A percentile compares a stretch with the other conserved stretches of the same genome.
These are phyloP conservation scores for Mus caroli DNA, from an alignment of 2,797 vertebrate genomes.

Conservation along the genomic window DNA sequence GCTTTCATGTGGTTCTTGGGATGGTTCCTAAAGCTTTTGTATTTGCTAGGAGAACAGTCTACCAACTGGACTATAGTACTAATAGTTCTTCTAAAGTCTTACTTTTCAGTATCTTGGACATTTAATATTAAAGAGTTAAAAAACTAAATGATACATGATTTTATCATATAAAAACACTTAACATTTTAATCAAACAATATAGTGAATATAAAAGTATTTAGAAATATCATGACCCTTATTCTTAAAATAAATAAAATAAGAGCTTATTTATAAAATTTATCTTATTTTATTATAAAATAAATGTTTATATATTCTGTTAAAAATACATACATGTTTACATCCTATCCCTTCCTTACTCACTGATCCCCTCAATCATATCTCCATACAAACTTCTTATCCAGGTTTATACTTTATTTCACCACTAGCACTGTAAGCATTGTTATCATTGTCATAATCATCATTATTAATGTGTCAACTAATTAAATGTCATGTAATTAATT, in stretches of 20 bases:
- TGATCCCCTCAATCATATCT: not conserved
- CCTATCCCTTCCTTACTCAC: accelerated
- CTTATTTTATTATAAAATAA: too few relatives aligned
- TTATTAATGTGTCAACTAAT: not conserved
- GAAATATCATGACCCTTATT: not conserved
- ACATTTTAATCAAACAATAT: not conserved
- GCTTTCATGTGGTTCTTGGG: not conserved
- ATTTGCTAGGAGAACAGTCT: not conserved
- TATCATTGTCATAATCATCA: not conserved
- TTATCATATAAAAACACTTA: not conserved
- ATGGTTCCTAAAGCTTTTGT: not conserved
- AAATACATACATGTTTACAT: not conserved
- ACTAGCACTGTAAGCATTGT: not conserved
- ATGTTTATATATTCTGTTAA: not conserved
- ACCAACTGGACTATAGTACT: not conserved
- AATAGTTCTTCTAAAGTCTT: not conserved
- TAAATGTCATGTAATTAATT: not conserved
- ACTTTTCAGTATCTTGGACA: not conserved
- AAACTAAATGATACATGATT: not conserved
- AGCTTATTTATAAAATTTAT: too few relatives aligned
- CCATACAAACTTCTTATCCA: not conserved
- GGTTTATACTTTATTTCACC: not conserved
- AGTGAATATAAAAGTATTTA: not conserved
- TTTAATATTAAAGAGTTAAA: not conserved
- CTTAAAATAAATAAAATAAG: not conserved